These are phyloP conservation scores for Mactromeris polynyma DNA, from an alignment of 2,888 invertebrate genomes.

Conservation along the genomic window DNA sequence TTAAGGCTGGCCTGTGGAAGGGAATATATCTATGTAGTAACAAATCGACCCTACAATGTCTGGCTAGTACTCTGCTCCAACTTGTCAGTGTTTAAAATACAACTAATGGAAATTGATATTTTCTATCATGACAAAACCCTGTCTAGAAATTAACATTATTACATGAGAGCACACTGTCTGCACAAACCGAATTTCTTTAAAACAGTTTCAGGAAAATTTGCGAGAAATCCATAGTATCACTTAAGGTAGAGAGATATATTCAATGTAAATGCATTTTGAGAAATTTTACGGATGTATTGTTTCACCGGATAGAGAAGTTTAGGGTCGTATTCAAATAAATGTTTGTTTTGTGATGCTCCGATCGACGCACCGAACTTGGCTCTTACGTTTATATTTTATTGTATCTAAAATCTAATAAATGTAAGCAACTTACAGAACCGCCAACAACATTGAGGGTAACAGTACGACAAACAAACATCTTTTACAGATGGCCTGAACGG, in stretches of 20 bases:
- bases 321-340: too few species aligned
- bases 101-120: neutral
- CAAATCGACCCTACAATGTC: neutral
- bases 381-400: too few species aligned
- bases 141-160: slow-evolving; percentile 1
- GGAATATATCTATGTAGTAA: neutral
- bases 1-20: too few species aligned
- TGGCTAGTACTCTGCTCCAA: neutral
- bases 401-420: too few species aligned
- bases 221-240: neutral
- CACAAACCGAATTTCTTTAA: neutral
- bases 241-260: neutral
- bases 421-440: too few species aligned
- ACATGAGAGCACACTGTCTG: neutral
- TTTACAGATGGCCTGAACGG: too few species aligned
- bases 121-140: neutral
- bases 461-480: too few species aligned
- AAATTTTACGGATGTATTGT: neutral
- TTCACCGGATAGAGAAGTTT: neutral
- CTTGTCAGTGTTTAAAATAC: neutral
- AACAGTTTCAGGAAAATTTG: neutral
- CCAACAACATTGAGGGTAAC: too few species aligned
- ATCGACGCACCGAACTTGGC: too few species aligned
- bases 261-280: neutral
- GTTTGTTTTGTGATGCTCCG: too few species aligned